Evolutionary conservation across 2,113 vertebrate genomes (phyloP), one percentile per base, ranked within the genome.

Genomic region (Leptocoma aspasia): DNA sequence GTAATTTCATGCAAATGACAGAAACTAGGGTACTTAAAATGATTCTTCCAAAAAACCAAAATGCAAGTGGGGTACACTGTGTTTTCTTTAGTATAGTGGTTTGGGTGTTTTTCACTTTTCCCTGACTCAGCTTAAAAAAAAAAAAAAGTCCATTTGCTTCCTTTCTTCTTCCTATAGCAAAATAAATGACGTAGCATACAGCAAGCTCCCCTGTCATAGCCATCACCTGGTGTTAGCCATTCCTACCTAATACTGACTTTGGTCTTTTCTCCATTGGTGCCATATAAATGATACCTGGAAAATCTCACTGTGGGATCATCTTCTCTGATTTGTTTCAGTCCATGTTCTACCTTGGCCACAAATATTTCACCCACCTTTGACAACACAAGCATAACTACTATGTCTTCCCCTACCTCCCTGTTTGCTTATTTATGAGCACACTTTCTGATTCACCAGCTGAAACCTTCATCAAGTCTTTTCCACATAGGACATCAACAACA

Each of bases 51-150:
- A 54, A 24, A 47, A n/a, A n/a, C n/a, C n/a, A n/a, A 54, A 15
- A 22, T 39, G 1, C 7, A 47, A 80, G 26, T 13, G 8, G 2
- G 4, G 4, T 68, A 54, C 1, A 5, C 11, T 31, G 8, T 19
- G 13, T 27, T 73, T 81, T 35, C 7, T 54, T 84, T 39, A n/a
- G 10, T 42, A 17, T 14, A 14, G 6, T 20, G 1, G 1, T 39
- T n/a, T 11, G 3, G 1, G 1, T 0, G 4, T 57, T 76, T 90
- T 42, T n/a, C 2, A 1, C 4, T 35, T 68, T 77, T 39, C 11
- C 1, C 4, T 87, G 17, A 17, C 3, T 42, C 10, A 33, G 5
- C 7, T 66, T 42, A 9, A 60, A 39, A 27, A 53, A 52, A 68
- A 5, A 5, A 27, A 53, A 52, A 68, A 5, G 5, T 47, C 6